Evolutionary conservation across 2,797 vertebrate genomes (phyloP), one percentile per base, ranked within the genome.

Genomic region (Spatula clypeata): DNA sequence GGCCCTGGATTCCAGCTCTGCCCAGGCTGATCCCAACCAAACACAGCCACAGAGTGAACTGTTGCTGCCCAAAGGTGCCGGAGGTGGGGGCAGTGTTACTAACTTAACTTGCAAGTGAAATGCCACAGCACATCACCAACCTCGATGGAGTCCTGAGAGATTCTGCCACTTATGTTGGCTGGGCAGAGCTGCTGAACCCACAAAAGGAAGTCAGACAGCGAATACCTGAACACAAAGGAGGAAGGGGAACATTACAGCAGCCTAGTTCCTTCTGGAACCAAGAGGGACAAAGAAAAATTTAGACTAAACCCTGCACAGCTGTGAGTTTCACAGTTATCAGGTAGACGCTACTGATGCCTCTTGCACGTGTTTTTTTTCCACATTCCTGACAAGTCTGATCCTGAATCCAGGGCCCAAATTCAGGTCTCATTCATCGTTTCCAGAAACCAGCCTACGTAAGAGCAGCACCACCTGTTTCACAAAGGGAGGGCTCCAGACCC

Each of bases 201-300:
- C 16, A 13, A 5, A 51, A 47, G 51, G 45, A 73, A 93, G 73
- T 79, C 79, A 94, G 76, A 81, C 27, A 0, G 26, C 18, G 58
- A 93, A 86, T 80, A 69, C 82, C 92, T 95, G 92, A 94, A 95
- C 70, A 31, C 6, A 0, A 6, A 83, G 54, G n/a, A 79, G 24
- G 34, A 54, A 49, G 55, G 44, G 74, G 49, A 32, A 72, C 17
- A 11, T 27, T 8, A 31, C 45, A 44, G 79, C 93, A 93, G 82
- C 66, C 85, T 58, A 54, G 49, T 34, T 88, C 65, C 65, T 86
- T 69, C 76, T 80, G 83, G 38, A 80, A 65, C 60, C 49, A 47
- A 65, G 53, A 55, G 16, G 21, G 26, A 69, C 87, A 32, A 61
- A 74, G 45, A 73, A 49, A 61, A 60, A 45, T 62, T 72, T 51